phyloP scores from a whole-genome alignment of 2,888 invertebrate species.

The Ochropleura plecta region DNA sequence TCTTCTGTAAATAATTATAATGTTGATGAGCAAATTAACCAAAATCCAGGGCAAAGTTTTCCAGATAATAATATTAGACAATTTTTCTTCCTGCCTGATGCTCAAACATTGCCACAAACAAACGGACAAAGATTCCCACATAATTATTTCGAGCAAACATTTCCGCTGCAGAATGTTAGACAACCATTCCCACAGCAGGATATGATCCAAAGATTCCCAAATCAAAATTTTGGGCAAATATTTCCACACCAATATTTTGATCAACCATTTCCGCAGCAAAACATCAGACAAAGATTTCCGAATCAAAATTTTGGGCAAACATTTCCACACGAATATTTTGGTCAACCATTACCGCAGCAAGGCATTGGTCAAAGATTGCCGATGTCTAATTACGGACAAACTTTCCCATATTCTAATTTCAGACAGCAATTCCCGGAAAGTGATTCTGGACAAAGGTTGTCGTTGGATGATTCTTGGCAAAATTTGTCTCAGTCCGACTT shows the following conservation, averaged over 20 bases:
- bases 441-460: not conserved
- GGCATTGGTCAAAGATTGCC: not conserved
- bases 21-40: not conserved
- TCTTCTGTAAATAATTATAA: not conserved
- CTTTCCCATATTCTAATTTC: not conserved
- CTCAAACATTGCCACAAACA: not conserved
- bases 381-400: not conserved
- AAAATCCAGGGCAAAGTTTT: too few species aligned
- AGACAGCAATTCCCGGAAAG: too few species aligned
- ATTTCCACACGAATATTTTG: too few species aligned
- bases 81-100: too few species aligned
- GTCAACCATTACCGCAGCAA: not conserved
- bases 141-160: too few species aligned
- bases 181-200: too few species aligned
- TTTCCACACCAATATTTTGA: too few species aligned
- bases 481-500: not conserved
- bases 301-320: not conserved
- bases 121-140: not conserved
- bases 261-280: too few species aligned
- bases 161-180: too few species aligned
- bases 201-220: too few species aligned
- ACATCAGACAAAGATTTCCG: not conserved
- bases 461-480: not conserved
- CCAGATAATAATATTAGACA: too few species aligned
- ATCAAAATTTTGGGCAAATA: too few species aligned